Evolutionary conservation across 2,797 vertebrate genomes (phyloP).

Genomic region (Geotrypetes seraphini): DNA sequence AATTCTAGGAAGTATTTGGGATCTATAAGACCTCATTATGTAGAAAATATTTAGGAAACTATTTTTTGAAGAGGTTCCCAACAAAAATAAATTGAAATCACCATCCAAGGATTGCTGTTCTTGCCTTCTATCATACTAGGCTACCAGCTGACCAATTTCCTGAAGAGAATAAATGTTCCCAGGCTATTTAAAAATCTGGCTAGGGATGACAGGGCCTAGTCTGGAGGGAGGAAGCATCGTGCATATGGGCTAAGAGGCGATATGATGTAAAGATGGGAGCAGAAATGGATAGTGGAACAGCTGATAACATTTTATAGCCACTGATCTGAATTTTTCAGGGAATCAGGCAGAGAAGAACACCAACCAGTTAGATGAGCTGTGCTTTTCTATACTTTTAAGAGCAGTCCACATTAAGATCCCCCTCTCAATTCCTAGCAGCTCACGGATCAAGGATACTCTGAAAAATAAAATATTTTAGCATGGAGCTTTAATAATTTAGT

Average conservation of each 20-base stretch:
- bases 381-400: background rate
- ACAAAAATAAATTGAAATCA: background rate
- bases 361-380: slow-evolving; percentile 19
- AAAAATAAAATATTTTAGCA: no score
- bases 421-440: background rate
- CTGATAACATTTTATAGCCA: background rate
- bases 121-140: slow-evolving; percentile 21
- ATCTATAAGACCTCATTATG: slow-evolving; percentile 26
- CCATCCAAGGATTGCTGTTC: background rate
- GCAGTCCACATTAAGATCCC: fast-evolving
- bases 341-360: slow-evolving; percentile 36
- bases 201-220: background rate
- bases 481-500: no score
- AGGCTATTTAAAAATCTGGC: slow-evolving; percentile 43
- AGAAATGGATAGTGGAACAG: no score
- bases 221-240: background rate
- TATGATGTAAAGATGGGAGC: no score
- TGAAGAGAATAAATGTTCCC: slow-evolving; percentile 30
- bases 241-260: fast-evolving
- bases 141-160: slow-evolving; percentile 44
- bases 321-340: slow-evolving; percentile 17
- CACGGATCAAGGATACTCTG: no score
- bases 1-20: slow-evolving; percentile 7
- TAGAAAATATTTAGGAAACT: slow-evolving; percentile 28
- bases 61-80: slow-evolving; percentile 18